These are phyloP conservation scores for Siniperca undulata DNA, from an alignment of 2,797 vertebrate species.

Conservation along the genomic window DNA sequence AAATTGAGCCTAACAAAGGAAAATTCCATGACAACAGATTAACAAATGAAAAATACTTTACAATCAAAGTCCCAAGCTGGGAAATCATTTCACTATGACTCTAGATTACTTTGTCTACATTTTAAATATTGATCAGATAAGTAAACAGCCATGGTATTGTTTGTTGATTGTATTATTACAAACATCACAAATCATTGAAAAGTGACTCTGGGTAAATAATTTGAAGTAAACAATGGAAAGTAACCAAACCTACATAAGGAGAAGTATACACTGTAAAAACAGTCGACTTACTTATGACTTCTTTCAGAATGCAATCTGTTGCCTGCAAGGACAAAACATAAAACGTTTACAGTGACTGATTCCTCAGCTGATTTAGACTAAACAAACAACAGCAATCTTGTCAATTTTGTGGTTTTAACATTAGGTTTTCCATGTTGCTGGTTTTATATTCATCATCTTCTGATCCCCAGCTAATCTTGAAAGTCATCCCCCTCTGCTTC, in stretches of 20 bases:
- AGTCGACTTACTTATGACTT: constrained; percentile 5
- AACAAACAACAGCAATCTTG: constrained; percentile 72
- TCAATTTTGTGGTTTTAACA: constrained; percentile 66
- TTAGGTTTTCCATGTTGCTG: constrained; percentile 72
- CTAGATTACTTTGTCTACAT: constrained; percentile 10
- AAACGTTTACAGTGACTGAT: constrained; percentile 45
- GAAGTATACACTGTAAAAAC: constrained; percentile 1
- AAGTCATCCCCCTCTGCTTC: constrained; percentile 50
- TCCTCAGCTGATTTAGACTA: constrained; percentile 66
- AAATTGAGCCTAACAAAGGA: constrained; percentile 47
- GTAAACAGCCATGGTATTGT: constrained; percentile 42
- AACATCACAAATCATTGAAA: constrained; percentile 33
- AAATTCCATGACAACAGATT: constrained; percentile 48
- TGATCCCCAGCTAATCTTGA: constrained; percentile 69
- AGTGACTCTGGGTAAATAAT: constrained; percentile 10
- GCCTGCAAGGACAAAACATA: constrained; percentile 25
- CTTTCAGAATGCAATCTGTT: constrained; percentile 28
- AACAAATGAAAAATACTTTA: constrained; percentile 28
- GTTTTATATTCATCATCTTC: constrained; percentile 73
- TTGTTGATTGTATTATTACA: constrained; percentile 39
- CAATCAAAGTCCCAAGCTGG: constrained; percentile 22
- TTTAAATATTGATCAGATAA: constrained; percentile 42
- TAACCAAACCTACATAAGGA: constrained; percentile 7
- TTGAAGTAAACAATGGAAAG: constrained; percentile 47
- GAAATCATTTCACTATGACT: constrained; percentile 16